These are phyloP conservation scores for Talpa occidentalis DNA, from an alignment of 2,113 vertebrate species.

Conservation along the genomic window DNA sequence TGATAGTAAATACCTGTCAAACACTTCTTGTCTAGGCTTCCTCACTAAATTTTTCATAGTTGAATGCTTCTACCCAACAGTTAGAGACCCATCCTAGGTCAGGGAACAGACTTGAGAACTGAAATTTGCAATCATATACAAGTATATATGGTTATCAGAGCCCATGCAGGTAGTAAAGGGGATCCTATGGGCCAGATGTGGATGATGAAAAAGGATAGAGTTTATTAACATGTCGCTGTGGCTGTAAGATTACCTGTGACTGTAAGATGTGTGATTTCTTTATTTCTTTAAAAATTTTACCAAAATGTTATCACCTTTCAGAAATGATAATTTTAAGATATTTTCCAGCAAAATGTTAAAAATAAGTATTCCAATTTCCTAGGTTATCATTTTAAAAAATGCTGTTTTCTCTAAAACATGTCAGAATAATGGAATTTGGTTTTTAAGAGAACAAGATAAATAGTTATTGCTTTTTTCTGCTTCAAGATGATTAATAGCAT, in stretches of 20 bases:
- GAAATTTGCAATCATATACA: background rate
- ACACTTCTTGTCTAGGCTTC: background rate
- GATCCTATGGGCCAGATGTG: background rate
- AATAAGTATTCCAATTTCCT: conserved; percentile 13
- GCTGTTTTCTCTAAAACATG: background rate
- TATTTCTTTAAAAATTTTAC: background rate
- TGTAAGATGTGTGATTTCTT: background rate
- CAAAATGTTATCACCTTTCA: background rate
- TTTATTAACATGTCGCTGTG: background rate
- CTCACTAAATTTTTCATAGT: background rate
- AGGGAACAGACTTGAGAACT: background rate
- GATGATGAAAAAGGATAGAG: background rate
- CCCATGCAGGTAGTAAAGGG: background rate
- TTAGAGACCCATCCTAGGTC: background rate
- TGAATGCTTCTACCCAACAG: background rate
- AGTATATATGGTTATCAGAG: background rate
- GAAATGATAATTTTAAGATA: background rate
- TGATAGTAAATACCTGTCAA: background rate
- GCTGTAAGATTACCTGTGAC: background rate
- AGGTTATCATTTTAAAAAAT: background rate
- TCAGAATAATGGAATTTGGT: conserved; percentile 6
- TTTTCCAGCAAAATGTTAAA: conserved; percentile 32
- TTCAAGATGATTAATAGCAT: background rate
- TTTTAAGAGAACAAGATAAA: background rate
- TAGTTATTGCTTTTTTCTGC: background rate